Base-by-base conservation (phyloP, 2,888 invertebrate species). In the Coelinius sp. region DNA sequence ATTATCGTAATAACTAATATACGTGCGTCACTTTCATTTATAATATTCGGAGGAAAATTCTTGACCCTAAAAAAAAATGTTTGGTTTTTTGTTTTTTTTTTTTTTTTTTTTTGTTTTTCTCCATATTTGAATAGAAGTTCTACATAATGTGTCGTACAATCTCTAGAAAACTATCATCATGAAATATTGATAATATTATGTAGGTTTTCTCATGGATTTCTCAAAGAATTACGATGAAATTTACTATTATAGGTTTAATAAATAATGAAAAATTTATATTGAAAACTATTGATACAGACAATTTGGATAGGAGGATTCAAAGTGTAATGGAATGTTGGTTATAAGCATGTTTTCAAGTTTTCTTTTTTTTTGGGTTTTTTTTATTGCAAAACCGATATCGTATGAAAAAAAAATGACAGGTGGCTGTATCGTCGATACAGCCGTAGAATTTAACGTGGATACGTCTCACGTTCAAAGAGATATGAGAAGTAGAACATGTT, bases 131-230 rank as follows among this genome's bases (percentile, higher is more conserved):
- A 41, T n/a, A 70, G 35, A 31, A 56, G 27, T 56, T 31, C 27
- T 27, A 56, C 56, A 66, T 56, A 71, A 66, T 44, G 77, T 81
- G 77, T 80, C 79, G 80, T 81, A 78, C 79, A 81, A 79, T 81
- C 80, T 80, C 74, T 77, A 53, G 35, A 68, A 46, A 78, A 80
- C 76, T 71, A 76, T 76, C 64, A 71, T 77, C 78, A 77, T 77
- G 73, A 70, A 78, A 75, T 78, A 78, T 70, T 73, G 71, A 76
- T 74, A 78, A 65, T 72, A 77, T 59, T 38, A 77, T 76, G 69
- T 78, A 77, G 31, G 38, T 74, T 80, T 78, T 76, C 75, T 79
- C 76, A 73, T 59, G 44, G 46, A 38, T 67, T 41, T n/a, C 53
- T 56, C 49, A 44, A 56, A 67, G 12, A 56, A 56, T 41, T 75